phyloP scores from a whole-genome alignment of 2,888 invertebrate species.

The Alsophila aescularia region DNA sequence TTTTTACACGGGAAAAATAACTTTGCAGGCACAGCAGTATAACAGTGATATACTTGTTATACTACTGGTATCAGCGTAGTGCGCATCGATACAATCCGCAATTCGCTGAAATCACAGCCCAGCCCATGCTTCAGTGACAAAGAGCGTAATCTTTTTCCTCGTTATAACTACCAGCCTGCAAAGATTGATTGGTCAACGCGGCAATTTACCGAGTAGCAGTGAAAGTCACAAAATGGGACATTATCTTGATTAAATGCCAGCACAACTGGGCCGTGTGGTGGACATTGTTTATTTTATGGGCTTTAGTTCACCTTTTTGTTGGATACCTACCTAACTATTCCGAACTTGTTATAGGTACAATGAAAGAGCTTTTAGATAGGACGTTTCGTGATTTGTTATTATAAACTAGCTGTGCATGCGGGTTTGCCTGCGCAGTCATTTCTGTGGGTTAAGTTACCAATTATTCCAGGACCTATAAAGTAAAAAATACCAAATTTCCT shows the following conservation, averaged over 20 bases:
- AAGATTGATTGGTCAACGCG: conserved; percentile 33
- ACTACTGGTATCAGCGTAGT: too few relatives aligned
- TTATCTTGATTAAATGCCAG: conserved; percentile 40
- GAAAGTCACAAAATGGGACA: conserved; percentile 39
- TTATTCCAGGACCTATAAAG: too few relatives aligned
- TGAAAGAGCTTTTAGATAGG: too few relatives aligned
- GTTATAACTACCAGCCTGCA: background rate
- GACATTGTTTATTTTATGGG: conserved; percentile 24
- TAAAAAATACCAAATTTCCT: too few relatives aligned
- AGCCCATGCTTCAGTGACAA: background rate
- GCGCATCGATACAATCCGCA: background rate
- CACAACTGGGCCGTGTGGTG: conserved; percentile 10
- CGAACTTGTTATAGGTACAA: too few relatives aligned
- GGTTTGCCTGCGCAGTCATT: too few relatives aligned
- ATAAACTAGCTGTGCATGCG: too few relatives aligned
- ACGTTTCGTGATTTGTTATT: too few relatives aligned
- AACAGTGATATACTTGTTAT: too few relatives aligned
- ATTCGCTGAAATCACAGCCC: background rate
- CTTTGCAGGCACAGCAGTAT: too few relatives aligned
- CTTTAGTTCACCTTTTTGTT: conserved; percentile 5
- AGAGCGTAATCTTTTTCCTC: conserved; percentile 18
- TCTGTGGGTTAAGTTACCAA: too few relatives aligned
- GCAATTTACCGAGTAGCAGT: conserved; percentile 37
- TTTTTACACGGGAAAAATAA: too few relatives aligned
- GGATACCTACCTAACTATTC: background rate